phyloP scores from a whole-genome alignment of 2,113 vertebrate genomes.

The Xenopus borealis region DNA sequence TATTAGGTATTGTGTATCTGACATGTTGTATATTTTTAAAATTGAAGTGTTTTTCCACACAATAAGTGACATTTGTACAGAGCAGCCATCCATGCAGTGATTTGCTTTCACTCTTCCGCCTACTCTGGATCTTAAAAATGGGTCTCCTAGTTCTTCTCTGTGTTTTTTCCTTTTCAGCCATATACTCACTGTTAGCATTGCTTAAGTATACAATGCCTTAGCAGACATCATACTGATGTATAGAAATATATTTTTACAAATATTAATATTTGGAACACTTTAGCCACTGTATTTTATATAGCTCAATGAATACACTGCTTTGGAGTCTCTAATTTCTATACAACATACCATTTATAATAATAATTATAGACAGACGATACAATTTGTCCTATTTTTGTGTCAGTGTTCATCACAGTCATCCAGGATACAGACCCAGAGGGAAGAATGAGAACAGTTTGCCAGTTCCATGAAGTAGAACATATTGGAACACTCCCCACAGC shows the following conservation, averaged over 20 bases:
- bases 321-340: no score
- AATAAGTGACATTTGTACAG: slow-evolving; percentile 21
- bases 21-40: not conserved
- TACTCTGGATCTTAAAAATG: slow-evolving; percentile 22
- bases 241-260: not conserved
- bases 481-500: no score
- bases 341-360: no score
- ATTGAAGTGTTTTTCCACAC: slow-evolving; percentile 6
- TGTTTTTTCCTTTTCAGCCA: slow-evolving; percentile 29
- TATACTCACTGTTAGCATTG: slow-evolving; percentile 6
- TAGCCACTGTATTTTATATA: no score
- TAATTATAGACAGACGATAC: no score
- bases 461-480: no score
- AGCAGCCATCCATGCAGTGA: slow-evolving; percentile 14
- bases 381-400: no score
- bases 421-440: no score
- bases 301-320: no score
- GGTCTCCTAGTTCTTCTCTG: slow-evolving; percentile 17
- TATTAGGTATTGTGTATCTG: slow-evolving; percentile 7
- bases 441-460: no score
- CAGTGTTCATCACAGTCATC: no score
- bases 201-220: slow-evolving; percentile 8
- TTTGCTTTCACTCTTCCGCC: slow-evolving; percentile 17
- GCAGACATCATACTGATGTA: slow-evolving; percentile 8
- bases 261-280: no score